Conservation (phyloP, 1,140 invertebrate species). For the Elysia chlorotica region DNA sequence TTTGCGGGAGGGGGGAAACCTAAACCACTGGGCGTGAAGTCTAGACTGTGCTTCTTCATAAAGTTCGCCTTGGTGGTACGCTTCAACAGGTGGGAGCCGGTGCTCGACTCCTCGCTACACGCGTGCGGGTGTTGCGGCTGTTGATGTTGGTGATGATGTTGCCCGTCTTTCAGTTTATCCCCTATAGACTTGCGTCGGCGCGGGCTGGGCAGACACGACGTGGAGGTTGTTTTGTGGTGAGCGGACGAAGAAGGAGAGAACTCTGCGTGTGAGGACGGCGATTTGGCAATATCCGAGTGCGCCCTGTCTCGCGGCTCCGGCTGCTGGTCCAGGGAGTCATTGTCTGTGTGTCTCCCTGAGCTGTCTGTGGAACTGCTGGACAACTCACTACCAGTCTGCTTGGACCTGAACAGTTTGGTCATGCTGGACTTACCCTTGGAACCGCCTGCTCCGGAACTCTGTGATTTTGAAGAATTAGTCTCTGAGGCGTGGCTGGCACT, state of each 20-base stretch:
- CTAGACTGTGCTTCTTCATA: slow-evolving; percentile 25
- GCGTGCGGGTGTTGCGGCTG: background rate
- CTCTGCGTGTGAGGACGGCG: too few species aligned
- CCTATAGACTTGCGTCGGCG: slow-evolving; percentile 9
- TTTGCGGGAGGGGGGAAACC: background rate
- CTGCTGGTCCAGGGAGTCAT: background rate
- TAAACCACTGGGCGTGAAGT: slow-evolving; percentile 1
- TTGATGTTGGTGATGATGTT: background rate
- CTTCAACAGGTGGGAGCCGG: background rate
- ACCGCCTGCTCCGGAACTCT: too few species aligned
- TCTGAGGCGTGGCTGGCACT: too few species aligned
- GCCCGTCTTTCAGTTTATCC: slow-evolving; percentile 10
- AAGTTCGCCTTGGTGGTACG: slow-evolving; percentile 3
- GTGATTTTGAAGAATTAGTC: too few species aligned
- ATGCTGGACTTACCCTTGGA: too few species aligned
- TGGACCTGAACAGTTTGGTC: too few species aligned
- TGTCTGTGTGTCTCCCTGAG: too few species aligned
- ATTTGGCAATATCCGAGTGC: background rate
- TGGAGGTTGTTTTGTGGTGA: too few species aligned
- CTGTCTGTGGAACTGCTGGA: too few species aligned
- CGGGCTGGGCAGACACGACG: slow-evolving; percentile 17
- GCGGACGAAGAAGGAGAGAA: too few species aligned
- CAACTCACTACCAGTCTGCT: too few species aligned
- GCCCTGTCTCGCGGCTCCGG: background rate
- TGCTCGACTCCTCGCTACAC: too few species aligned